Base-by-base conservation (phyloP, 2,888 invertebrate species). In the Loripinus fragilis region DNA sequence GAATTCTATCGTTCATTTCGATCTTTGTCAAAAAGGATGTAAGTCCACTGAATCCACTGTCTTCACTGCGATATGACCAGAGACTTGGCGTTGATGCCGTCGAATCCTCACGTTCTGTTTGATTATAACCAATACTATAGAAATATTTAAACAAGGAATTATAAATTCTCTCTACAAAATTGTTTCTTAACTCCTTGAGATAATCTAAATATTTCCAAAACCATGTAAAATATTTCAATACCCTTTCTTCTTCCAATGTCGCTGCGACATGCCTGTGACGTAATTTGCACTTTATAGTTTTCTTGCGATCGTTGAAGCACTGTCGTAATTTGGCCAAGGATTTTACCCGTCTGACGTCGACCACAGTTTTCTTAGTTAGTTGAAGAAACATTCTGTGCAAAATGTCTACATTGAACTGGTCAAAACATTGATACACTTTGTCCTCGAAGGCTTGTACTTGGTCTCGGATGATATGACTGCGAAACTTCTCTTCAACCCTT, bases 171-270 rank as follows among this genome's bases (percentile, higher is more conserved):
- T 89, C 88, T 2, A 86, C 83, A 72, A 90, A 91, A 52, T 88
- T 90, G 15, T 73, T 78, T 35, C 88, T 80, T 0, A 91, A 78
- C 33, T 88, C 86, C 17, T 87, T 75, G 0, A 90, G 75, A 70
- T 89, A 91, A 41, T 89, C 87, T 74, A 90, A 76, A 74, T 88
- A 89, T 48, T 89, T 82, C 66, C 90, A 89, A 71, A 88, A 90
- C 91, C 91, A 91, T 2, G 83, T 84, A 71, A 91, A 91, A 67
- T 89, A 90, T 67, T 87, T 86, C 30, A 88, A 81, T 75, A 89
- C 69, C 74, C 82, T 77, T 50, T 83, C 78, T 52, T 86, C 84
- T 25, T 80, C 81, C 1, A 76, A 68, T 8, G 81, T 78, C 8
- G 73, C 67, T 64, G 73, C 60, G n/a, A 79, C 70, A 70, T 86